Evolutionary conservation across 1,140 invertebrate genomes (phyloP).

Genomic region (Hesperophylax magnus): DNA sequence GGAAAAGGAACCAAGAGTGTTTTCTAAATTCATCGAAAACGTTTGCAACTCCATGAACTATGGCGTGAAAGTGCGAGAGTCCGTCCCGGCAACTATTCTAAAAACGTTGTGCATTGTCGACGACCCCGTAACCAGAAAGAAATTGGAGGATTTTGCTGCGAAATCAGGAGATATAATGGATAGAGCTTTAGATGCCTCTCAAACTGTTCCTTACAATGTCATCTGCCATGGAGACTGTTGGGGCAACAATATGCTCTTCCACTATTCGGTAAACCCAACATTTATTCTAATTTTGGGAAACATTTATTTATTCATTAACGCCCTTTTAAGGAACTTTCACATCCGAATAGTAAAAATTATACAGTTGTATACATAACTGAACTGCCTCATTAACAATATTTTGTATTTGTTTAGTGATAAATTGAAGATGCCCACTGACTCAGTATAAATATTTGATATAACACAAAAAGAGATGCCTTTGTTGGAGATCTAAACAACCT

Average conservation of each 20-base stretch:
- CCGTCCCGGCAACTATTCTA: not conserved
- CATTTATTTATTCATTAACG: too few relatives aligned
- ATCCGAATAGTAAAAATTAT: too few relatives aligned
- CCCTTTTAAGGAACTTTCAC: too few relatives aligned
- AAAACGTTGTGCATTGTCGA: not conserved
- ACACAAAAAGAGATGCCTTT: not conserved
- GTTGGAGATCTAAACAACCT: not conserved
- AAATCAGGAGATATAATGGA: not conserved
- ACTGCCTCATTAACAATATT: too few relatives aligned
- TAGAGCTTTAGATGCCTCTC: not conserved
- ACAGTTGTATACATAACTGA: too few relatives aligned
- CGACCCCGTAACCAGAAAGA: not conserved
- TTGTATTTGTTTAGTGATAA: too few relatives aligned
- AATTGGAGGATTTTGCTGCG: slow-evolving; percentile 2
- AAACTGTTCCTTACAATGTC: slow-evolving; percentile 64
- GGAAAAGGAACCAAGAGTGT: slow-evolving; percentile 21
- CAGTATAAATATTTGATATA: too few relatives aligned
- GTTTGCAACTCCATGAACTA: not conserved
- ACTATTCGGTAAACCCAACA: slow-evolving; percentile 59
- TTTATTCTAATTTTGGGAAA: too few relatives aligned
- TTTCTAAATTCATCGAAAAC: slow-evolving; percentile 9
- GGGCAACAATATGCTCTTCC: slow-evolving; percentile 72
- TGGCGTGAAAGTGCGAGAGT: not conserved
- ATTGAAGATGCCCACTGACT: too few relatives aligned
- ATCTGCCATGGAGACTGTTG: slow-evolving; percentile 72